Base-by-base conservation (phyloP, 2,797 vertebrate species). In the Manis pentadactyla region DNA sequence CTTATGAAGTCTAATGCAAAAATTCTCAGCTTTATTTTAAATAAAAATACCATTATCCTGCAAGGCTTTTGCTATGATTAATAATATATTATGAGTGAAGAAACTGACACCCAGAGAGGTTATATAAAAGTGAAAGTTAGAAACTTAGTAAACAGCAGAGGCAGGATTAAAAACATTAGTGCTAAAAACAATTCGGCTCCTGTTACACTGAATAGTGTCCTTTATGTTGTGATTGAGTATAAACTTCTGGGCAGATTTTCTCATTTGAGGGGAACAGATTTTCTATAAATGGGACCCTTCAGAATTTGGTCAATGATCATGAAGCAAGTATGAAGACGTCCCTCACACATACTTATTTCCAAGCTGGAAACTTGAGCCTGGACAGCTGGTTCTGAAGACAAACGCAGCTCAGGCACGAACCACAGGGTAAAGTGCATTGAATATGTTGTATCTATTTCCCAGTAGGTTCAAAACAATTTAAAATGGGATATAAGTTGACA, bases 351-450 rank as follows among this genome's bases (percentile, higher is more conserved):
- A 14, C 27, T 27, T 23, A 39, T 27, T 21, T 31, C 13, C 31
- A 42, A 61, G 42, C 21, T 73, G 37, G 49, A 85, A 74, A 51
- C 34, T 29, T 0, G 51, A 68, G 53, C 21, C 21, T 23, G 31
- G 10, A 74, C 7, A 55, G 64, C 53, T 37, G 9, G 5, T n/a
- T 61, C 68, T 18, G n/a, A 78, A 73, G 59, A 15, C 49, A 55
- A 88, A 12, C 21, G 55, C 51, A 5, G 29, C 18, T 6, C 78
- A 53, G n/a, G 31, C 17, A 59, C 19, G n/a, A 37, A 29, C 27
- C 29, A 31, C 3, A 14, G n/a, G 2, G 15, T 2, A 12, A 29
- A 13, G 23, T 53, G 2, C 4, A 1, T 11, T 64, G 53, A 75
- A 19, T 31, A 39, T 2, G 4, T 2, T 1, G 7, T 49, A 5